These are phyloP conservation scores for Caenorhabditis parvicauda DNA, from an alignment of 2,888 invertebrate genomes.

Conservation along the genomic window DNA sequence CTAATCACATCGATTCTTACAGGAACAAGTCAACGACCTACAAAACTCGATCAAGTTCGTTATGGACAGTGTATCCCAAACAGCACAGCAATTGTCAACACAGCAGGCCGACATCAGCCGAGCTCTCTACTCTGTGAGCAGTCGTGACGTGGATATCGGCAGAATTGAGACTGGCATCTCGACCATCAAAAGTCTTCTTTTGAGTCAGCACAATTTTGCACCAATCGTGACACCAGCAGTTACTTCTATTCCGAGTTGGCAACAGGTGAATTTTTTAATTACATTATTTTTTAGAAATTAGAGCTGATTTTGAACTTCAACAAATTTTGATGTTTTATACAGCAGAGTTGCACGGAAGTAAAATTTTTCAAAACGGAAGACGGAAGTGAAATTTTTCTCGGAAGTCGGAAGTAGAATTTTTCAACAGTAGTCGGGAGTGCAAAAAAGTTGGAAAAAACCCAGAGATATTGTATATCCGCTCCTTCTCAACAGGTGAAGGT, in stretches of 20 bases:
- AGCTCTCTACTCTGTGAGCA: constrained; percentile 37
- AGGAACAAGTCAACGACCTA: constrained; percentile 52
- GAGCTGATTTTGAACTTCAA: neutral
- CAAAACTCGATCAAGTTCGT: constrained; percentile 62
- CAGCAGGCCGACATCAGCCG: constrained; percentile 49
- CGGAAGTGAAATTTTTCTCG: no score
- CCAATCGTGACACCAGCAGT: constrained; percentile 36
- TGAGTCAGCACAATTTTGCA: constrained; percentile 55
- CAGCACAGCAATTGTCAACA: constrained; percentile 31
- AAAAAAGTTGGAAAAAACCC: no score
- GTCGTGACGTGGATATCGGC: constrained; percentile 37
- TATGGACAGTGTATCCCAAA: constrained; percentile 60
- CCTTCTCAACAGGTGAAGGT: no score
- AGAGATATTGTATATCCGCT: no score
- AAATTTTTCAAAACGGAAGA: no score
- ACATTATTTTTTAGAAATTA: neutral
- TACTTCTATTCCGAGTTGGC: constrained; percentile 39
- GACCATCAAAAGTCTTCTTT: constrained; percentile 42
- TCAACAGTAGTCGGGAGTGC: no score
- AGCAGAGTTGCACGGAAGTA: no score
- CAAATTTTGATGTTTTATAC: no score
- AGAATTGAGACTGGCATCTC: constrained; percentile 41
- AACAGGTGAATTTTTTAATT: constrained; percentile 16
- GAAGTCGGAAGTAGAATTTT: no score
- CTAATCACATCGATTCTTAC: constrained; percentile 5